These are phyloP conservation scores for Cotesia typhae DNA, from an alignment of 1,140 invertebrate genomes.

Conservation along the genomic window DNA sequence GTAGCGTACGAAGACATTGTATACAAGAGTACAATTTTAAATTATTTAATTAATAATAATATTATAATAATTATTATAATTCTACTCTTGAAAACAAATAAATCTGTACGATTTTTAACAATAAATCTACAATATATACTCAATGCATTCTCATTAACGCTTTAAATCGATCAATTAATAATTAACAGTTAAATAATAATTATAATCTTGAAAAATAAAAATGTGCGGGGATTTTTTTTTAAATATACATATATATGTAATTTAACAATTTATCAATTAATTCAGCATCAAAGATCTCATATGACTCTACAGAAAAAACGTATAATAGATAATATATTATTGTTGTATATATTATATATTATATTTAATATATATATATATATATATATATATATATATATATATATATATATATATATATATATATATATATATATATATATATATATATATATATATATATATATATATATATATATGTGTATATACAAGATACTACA, in stretches of 20 bases:
- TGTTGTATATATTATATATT: no score
- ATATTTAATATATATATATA: slow-evolving; percentile 47
- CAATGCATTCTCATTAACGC: slow-evolving; percentile 27
- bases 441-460: slow-evolving; percentile 57
- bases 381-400: slow-evolving; percentile 61
- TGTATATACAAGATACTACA: slow-evolving; percentile 66
- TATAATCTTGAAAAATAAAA: no score
- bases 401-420: slow-evolving; percentile 58
- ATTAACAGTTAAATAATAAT: not conserved
- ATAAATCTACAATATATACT: slow-evolving; percentile 19
- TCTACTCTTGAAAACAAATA: slow-evolving; percentile 23
- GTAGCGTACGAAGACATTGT: slow-evolving; percentile 47
- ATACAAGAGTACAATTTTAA: slow-evolving; percentile 47
- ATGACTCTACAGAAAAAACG: no score
- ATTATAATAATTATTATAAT: not conserved
- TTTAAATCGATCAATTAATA: slow-evolving; percentile 11
- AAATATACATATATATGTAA: no score
- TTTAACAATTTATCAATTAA: no score
- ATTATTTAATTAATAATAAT: no score
- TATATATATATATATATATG: slow-evolving; percentile 58
- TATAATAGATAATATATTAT: no score
- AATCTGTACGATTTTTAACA: slow-evolving; percentile 7
- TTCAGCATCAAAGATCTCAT: no score
- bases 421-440: slow-evolving; percentile 50
- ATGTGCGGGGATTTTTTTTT: no score